Evolutionary conservation across 2,797 vertebrate genomes (phyloP).

Genomic region (Rhinophrynus dorsalis): DNA sequence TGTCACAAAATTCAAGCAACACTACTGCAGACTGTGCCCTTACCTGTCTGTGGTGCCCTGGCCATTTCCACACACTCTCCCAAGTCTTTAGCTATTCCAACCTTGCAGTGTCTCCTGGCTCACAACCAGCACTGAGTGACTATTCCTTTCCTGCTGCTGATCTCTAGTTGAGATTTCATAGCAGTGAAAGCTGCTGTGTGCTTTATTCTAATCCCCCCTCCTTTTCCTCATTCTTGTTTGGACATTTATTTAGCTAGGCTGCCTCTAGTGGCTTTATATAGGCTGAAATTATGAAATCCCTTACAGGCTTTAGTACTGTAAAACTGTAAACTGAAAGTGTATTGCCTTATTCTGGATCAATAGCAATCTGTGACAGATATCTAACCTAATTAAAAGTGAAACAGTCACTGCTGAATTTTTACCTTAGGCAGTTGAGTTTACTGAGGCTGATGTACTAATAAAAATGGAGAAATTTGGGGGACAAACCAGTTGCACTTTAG

Average conservation of each 20-base stretch:
- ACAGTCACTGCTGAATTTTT: too few species aligned
- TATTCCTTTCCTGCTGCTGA: constrained; percentile 36
- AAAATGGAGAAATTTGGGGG: too few species aligned
- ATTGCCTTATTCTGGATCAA: neutral
- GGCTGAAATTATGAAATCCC: constrained; percentile 19
- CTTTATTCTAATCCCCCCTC: constrained; percentile 44
- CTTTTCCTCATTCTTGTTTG: constrained; percentile 16
- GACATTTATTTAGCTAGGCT: constrained; percentile 48
- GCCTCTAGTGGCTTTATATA: constrained; percentile 41
- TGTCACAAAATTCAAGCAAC: neutral
- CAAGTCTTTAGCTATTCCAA: constrained; percentile 20
- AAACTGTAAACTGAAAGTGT: neutral
- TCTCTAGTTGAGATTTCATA: constrained; percentile 46
- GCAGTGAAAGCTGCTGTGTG: constrained; percentile 45
- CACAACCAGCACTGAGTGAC: constrained; percentile 16
- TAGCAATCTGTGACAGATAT: too few species aligned
- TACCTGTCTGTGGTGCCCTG: constrained; percentile 35
- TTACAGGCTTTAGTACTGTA: constrained; percentile 16
- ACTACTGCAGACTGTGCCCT: neutral
- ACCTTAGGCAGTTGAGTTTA: too few species aligned
- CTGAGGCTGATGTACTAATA: too few species aligned
- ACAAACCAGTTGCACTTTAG: too few species aligned
- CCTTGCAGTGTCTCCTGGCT: constrained; percentile 18
- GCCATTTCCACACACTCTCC: constrained; percentile 22
- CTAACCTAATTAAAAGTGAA: too few species aligned